Evolutionary conservation across 2,797 vertebrate genomes (phyloP).

Genomic region (Bradypodion pumilum): DNA sequence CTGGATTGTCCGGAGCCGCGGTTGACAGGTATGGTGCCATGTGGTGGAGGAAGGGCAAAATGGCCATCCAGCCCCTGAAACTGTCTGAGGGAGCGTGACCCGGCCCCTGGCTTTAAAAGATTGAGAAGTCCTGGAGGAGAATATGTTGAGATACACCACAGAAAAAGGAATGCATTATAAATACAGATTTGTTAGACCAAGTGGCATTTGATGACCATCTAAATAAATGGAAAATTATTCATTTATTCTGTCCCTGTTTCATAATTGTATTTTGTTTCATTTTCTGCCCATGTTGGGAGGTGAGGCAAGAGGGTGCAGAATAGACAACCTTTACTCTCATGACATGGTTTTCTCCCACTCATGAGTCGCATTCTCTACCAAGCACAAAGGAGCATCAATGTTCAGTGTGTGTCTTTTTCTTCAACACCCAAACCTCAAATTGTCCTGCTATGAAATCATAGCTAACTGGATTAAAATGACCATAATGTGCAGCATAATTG

Average conservation of each 20-base stretch:
- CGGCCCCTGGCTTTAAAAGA: too few species aligned
- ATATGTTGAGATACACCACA: neutral
- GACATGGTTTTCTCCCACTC: conserved; percentile 63
- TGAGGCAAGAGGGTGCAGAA: neutral
- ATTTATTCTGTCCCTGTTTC: conserved; percentile 14
- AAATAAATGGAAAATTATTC: conserved; percentile 41
- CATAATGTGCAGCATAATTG: conserved; percentile 53
- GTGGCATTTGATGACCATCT: neutral
- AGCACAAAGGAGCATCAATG: conserved; percentile 41
- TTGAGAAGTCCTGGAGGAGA: too few species aligned
- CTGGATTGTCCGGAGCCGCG: too few species aligned
- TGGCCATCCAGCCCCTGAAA: too few species aligned
- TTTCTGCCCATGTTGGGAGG: conserved; percentile 38
- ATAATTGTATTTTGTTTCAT: conserved; percentile 33
- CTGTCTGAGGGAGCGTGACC: too few species aligned
- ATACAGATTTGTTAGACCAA: conserved; percentile 15
- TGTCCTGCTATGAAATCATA: conserved; percentile 64
- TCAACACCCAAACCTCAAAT: conserved; percentile 62
- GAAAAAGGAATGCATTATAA: neutral
- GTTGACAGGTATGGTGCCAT: too few species aligned
- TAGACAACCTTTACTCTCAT: conserved; percentile 40
- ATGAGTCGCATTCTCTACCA: conserved; percentile 60
- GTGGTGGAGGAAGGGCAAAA: too few species aligned
- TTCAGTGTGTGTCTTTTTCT: conserved; percentile 61
- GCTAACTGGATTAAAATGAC: conserved; percentile 53